phyloP scores from a whole-genome alignment of 2,888 invertebrate species.

The Clistopyga incitator region DNA sequence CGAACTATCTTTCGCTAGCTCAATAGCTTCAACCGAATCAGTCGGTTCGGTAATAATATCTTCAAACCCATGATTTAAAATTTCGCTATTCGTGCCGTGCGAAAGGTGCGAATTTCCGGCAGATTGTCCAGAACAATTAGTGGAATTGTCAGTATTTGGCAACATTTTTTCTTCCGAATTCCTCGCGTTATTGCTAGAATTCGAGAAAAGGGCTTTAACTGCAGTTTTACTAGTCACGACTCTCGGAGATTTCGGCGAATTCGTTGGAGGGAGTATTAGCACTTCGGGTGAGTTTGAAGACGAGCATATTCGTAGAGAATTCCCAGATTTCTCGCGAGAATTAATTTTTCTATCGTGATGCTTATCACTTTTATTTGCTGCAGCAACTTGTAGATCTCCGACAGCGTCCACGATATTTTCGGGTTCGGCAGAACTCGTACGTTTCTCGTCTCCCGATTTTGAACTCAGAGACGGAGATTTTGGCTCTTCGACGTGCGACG shows the following conservation, averaged over 20 bases:
- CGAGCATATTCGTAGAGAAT: background rate
- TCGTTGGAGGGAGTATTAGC: background rate
- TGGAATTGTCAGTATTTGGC: background rate
- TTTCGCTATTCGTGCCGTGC: background rate
- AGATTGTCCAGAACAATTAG: background rate
- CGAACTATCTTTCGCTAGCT: background rate
- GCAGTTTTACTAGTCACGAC: background rate
- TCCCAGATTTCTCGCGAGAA: background rate
- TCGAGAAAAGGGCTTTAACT: background rate
- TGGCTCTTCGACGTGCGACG: background rate
- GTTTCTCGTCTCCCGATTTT: background rate
- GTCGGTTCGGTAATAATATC: background rate
- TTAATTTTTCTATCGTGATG: background rate
- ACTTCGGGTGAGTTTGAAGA: background rate
- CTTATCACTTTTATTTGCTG: background rate
- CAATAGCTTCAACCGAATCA: background rate
- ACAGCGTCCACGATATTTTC: background rate
- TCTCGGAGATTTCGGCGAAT: conserved; percentile 1
- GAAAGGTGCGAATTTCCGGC: background rate
- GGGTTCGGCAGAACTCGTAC: background rate
- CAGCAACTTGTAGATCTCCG: background rate
- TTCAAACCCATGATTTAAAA: background rate
- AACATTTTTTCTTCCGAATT: too few species aligned
- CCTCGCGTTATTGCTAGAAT: background rate
- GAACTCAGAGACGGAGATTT: background rate